Base-by-base conservation (phyloP, 2,113 vertebrate genomes). In the Python bivittatus region DNA sequence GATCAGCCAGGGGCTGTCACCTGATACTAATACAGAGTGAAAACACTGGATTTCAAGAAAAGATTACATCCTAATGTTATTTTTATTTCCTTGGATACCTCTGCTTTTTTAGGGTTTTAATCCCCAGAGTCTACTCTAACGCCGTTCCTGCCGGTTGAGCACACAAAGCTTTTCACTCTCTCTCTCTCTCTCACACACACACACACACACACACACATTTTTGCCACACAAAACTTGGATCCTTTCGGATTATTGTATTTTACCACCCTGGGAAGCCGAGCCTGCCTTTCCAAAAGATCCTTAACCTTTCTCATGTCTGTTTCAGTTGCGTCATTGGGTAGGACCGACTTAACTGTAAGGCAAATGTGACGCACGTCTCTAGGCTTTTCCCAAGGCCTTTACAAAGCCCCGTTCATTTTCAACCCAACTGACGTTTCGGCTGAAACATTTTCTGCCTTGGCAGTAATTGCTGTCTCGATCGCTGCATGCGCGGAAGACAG, bases 281-380 rank as follows among this genome's bases (percentile, higher is more conserved):
- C 91, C 94, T 94, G 68, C 91, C 93, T 94, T 96, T 95, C 95
- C 92, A 96, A 94, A 94, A 87, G 91, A 68, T 86, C 8, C 15
- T 95, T 95, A 95, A 94, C 95, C 94, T 96, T 95, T 95, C 44
- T 86, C 92, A 61, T 58, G 90, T 88, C 27, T 72, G 93, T 96
- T 96, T 94, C 92, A 93, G 93, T 88, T 92, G 84, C n/a, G 61
- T 93, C 0, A 1, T 33, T 93, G 53, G 52, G 27, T 38, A 57
- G 9, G 33, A 25, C 61, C 9, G 11, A n/a, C 61, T 79, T 92
- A 22, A 44, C 33, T 44, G 79, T 20, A 48, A 92, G 52, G 13
- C 61, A 88, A 79, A 57, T 25, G 8, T 57, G n/a, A n/a, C 2
- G 38, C 10, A 11, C 4, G 6, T 56, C 48, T 48, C 85, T 8